Evolutionary conservation across 2,888 invertebrate genomes (phyloP).

Genomic region (Philaethria dido): DNA sequence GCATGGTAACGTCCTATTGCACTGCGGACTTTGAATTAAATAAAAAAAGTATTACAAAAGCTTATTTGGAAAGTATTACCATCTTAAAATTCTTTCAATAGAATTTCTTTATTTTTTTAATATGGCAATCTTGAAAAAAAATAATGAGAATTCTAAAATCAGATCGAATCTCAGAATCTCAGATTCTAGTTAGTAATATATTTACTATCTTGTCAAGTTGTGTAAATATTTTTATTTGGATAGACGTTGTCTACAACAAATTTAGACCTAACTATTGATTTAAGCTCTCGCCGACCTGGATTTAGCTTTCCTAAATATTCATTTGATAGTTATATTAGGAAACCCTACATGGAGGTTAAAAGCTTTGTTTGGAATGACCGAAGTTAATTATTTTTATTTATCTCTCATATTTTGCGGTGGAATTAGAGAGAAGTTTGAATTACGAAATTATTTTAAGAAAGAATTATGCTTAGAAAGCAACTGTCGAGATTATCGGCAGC

Average conservation of each 20-base stretch:
- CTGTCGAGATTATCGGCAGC: too few species aligned
- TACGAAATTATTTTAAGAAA: too few species aligned
- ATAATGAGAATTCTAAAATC: too few species aligned
- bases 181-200: too few species aligned
- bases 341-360: neutral
- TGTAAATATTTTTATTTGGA: neutral
- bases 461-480: too few species aligned
- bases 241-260: neutral
- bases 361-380: neutral
- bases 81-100: too few species aligned
- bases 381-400: too few species aligned
- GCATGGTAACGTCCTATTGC: constrained; percentile 37
- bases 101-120: too few species aligned
- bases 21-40: constrained; percentile 11
- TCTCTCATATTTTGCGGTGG: too few species aligned
- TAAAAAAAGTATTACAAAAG: neutral
- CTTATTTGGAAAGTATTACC: neutral
- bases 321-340: neutral
- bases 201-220: neutral
- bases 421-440: too few species aligned
- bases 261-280: neutral
- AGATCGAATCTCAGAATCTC: too few species aligned
- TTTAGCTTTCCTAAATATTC: neutral
- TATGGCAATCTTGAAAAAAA: too few species aligned
- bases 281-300: neutral